These are phyloP conservation scores for Thelaira solivaga DNA, from an alignment of 2,888 invertebrate species.

Conservation along the genomic window DNA sequence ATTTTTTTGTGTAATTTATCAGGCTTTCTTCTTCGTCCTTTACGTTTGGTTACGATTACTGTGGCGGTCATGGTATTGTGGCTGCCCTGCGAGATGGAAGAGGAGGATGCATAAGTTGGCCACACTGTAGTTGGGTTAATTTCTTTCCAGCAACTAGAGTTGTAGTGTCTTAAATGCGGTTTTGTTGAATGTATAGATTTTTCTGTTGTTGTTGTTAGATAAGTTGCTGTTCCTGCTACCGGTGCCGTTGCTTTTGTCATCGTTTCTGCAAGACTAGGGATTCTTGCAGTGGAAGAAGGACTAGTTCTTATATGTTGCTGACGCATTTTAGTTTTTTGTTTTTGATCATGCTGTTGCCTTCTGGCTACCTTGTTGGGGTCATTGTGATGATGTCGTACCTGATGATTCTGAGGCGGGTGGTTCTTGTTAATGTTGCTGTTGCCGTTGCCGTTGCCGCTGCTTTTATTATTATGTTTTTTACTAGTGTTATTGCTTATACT, in stretches of 20 bases:
- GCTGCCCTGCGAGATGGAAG: slow-evolving; percentile 60
- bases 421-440: slow-evolving; percentile 63
- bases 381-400: slow-evolving; percentile 76
- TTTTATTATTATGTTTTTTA: slow-evolving; percentile 60
- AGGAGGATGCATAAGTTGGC: slow-evolving; percentile 60
- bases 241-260: slow-evolving; percentile 41
- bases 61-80: slow-evolving; percentile 61
- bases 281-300: slow-evolving; percentile 66
- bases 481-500: slow-evolving; percentile 65
- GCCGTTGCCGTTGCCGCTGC: slow-evolving; percentile 53
- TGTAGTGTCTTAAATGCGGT: slow-evolving; percentile 13
- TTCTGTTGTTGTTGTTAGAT: slow-evolving; percentile 14
- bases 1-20: slow-evolving; percentile 60
- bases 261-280: slow-evolving; percentile 57
- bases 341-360: slow-evolving; percentile 72
- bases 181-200: slow-evolving; percentile 41
- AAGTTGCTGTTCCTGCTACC: slow-evolving; percentile 43
- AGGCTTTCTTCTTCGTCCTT: slow-evolving; percentile 72
- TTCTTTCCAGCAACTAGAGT: slow-evolving; percentile 19
- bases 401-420: slow-evolving; percentile 71
- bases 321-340: slow-evolving; percentile 69
- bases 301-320: slow-evolving; percentile 65
- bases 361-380: slow-evolving; percentile 72
- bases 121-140: slow-evolving; percentile 61
- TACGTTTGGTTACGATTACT: slow-evolving; percentile 69